These are phyloP conservation scores for Sorex araneus DNA, from an alignment of 2,113 vertebrate genomes.

Conservation along the genomic window DNA sequence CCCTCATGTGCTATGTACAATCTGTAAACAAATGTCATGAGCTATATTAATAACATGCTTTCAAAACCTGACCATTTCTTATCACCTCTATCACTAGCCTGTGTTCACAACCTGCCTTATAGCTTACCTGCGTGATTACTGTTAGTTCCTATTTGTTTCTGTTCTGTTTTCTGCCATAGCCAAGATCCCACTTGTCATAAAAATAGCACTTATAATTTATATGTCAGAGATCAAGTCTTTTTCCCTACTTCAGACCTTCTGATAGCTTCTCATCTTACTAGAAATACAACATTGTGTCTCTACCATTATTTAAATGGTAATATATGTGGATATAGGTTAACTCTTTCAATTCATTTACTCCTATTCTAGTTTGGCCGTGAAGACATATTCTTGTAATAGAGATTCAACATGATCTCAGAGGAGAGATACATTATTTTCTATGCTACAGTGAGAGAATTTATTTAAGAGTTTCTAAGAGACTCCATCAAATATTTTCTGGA, in stretches of 20 bases:
- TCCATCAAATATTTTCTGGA: background rate
- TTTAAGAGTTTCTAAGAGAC: background rate
- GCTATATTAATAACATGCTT: background rate
- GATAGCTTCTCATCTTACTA: background rate
- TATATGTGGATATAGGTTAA: background rate
- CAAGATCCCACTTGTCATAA: background rate
- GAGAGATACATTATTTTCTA: background rate
- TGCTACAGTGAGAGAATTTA: background rate
- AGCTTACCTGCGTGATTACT: background rate
- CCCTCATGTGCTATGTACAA: background rate
- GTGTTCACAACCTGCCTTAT: background rate
- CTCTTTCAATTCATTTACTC: constrained; percentile 1
- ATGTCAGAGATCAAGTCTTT: background rate
- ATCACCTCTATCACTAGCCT: background rate
- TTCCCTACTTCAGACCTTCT: background rate
- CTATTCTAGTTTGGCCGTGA: background rate
- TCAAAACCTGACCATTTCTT: background rate
- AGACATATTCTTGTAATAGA: background rate
- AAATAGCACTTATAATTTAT: background rate
- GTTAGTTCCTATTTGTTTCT: background rate
- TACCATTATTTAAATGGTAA: background rate
- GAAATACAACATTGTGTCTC: background rate
- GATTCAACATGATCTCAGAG: background rate
- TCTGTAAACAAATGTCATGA: background rate
- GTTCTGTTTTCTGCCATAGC: background rate